Evolutionary conservation across 2,113 vertebrate species (phyloP), one percentile per base, ranked within the genome.

Genomic region (Tangachromis dhanisi): DNA sequence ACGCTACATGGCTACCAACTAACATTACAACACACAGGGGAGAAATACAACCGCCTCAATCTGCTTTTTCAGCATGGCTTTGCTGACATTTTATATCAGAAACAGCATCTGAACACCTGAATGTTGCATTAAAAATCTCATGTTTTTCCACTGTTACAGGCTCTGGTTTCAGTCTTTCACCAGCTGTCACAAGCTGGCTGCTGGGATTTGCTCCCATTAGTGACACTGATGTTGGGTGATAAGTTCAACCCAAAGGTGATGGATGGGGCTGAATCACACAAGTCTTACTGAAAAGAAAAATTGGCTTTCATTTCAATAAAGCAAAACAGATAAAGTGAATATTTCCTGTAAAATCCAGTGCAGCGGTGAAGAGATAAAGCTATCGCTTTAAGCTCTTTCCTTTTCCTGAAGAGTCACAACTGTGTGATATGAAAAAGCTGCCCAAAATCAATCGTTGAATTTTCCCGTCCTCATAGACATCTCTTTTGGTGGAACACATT

Each of bases 401-500:
- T 54, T 0, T 81, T 33, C 45, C 31, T 49, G 19, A 57, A 57
- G 19, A 12, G 21, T 49, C 12, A 9, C 17, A 29, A 9, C 51
- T 24, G n/a, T 0, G 35, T 3, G 33, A 85, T 8, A 38, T 31
- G 6, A 38, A 63, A 73, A 84, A 86, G 13, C 80, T 35, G 80
- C 55, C 73, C 3, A 8, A 88, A 84, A 83, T 91, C 81, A 90
- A 81, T 61, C 42, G 47, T 26, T 42, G 3, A 4, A 29, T 49
- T 80, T n/a, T 31, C 16, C 4, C 13, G 4, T 54, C 45, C 33
- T 54, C 40, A 14, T 61, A 24, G 7, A 12, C 79, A 31, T 81
- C 16, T 86, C 76, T 87, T 86, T 42, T 51, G 45, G 35, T 14
- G 54, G 51, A 79, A 83, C 63, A 31, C 71, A 53, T 91, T 86